These are phyloP conservation scores for Ylistrum balloti DNA, from an alignment of 1,140 invertebrate species.

Conservation along the genomic window DNA sequence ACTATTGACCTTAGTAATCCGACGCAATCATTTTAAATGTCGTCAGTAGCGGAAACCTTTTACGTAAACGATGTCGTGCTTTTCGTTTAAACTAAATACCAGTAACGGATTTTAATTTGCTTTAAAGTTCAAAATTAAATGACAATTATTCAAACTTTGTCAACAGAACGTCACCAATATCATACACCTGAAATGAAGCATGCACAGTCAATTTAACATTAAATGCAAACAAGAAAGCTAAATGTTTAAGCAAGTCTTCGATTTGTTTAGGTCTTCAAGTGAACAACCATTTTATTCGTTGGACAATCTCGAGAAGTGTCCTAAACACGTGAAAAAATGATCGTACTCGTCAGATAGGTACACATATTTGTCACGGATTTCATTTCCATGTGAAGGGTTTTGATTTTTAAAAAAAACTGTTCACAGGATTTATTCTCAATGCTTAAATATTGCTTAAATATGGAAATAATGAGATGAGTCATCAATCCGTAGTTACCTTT, in stretches of 20 bases:
- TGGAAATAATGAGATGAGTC: no score
- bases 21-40: background rate
- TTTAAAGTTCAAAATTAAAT: slow-evolving; percentile 25
- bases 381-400: no score
- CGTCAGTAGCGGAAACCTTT: background rate
- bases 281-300: no score
- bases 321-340: no score
- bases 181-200: background rate
- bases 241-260: background rate
- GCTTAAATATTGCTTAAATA: no score
- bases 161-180: background rate
- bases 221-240: background rate
- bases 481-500: no score
- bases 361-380: no score
- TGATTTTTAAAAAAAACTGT: no score
- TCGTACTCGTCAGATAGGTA: no score
- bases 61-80: background rate
- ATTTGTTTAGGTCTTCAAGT: no score
- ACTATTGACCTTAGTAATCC: background rate
- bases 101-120: background rate
- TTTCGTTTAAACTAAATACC: background rate
- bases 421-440: no score
- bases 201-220: background rate
- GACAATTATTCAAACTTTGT: background rate
- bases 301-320: no score